These are phyloP conservation scores for Corydoras sp. DNA, from an alignment of 2,113 vertebrate species.

Conservation along the genomic window DNA sequence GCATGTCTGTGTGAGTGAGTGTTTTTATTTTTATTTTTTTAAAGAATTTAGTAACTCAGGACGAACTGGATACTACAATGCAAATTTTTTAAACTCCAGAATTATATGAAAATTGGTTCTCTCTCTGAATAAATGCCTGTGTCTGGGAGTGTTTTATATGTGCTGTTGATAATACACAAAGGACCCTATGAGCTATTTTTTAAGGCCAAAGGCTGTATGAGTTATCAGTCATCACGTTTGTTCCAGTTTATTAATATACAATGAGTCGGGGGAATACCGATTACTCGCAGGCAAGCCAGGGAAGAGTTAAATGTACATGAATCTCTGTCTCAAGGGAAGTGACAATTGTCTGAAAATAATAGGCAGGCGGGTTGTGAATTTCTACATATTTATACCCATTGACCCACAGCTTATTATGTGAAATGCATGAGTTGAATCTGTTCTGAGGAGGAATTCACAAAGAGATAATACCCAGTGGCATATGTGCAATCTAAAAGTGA, in stretches of 20 bases:
- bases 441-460: slow-evolving; percentile 18
- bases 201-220: slow-evolving; percentile 55
- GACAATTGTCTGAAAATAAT: slow-evolving; percentile 47
- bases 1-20: too few species aligned
- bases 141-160: slow-evolving; percentile 58
- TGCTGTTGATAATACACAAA: slow-evolving; percentile 59
- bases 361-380: slow-evolving; percentile 27
- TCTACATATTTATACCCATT: slow-evolving; percentile 40
- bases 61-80: slow-evolving; percentile 25
- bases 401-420: slow-evolving; percentile 35
- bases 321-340: slow-evolving; percentile 60
- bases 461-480: slow-evolving; percentile 5
- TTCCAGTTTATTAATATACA: slow-evolving; percentile 58
- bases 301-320: slow-evolving; percentile 66
- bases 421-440: slow-evolving; percentile 26
- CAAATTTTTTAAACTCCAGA: slow-evolving; percentile 39
- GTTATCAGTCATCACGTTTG: slow-evolving; percentile 43
- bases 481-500: slow-evolving; percentile 7
- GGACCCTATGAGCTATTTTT: slow-evolving; percentile 67
- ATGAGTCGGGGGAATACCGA: slow-evolving; percentile 64
- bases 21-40: too few species aligned
- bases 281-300: slow-evolving; percentile 64
- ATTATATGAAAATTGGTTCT: slow-evolving; percentile 24
- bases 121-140: slow-evolving; percentile 48
- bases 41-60: slow-evolving; percentile 37